Evolutionary conservation across 92 coral and sea anemone genomes (phyloP).

Genomic region (Heliopora coerulea): DNA sequence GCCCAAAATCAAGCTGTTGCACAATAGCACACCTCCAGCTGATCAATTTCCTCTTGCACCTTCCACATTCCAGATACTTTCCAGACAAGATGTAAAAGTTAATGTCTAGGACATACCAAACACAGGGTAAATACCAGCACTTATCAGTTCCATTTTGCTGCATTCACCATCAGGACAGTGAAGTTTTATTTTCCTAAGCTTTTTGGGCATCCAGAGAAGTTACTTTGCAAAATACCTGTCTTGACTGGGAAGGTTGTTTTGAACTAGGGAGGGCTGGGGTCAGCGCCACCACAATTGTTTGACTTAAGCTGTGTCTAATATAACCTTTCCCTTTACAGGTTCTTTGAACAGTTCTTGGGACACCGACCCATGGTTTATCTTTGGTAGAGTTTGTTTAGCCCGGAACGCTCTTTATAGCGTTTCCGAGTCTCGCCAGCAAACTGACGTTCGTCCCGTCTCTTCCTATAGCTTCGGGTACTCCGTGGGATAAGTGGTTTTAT

Average conservation of each 20-base stretch:
- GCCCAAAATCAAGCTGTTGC: too few relatives aligned
- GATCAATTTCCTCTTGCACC: slow-evolving; percentile 30
- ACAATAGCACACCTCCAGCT: slow-evolving; percentile 41
- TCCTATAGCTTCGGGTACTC: too few relatives aligned
- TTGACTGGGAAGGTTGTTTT: slow-evolving; percentile 37
- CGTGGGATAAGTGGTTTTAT: too few relatives aligned
- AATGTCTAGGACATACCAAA: slow-evolving; percentile 43
- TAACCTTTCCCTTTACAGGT: too few relatives aligned
- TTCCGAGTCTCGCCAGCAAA: too few relatives aligned
- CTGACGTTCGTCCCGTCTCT: too few relatives aligned
- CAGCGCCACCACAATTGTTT: slow-evolving; percentile 55
- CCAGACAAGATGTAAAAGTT: slow-evolving; percentile 40
- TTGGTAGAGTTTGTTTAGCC: too few relatives aligned
- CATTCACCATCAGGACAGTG: slow-evolving; percentile 45
- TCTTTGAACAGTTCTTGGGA: too few relatives aligned
- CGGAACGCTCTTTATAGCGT: too few relatives aligned
- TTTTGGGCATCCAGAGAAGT: slow-evolving; percentile 64
- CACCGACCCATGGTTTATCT: too few relatives aligned
- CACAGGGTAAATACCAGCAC: slow-evolving; percentile 37
- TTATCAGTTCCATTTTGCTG: slow-evolving; percentile 8
- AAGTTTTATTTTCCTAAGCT: slow-evolving; percentile 50
- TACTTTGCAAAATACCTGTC: slow-evolving; percentile 48
- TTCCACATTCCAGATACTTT: slow-evolving; percentile 27
- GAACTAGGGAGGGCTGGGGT: slow-evolving; percentile 42
- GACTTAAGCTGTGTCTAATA: too few relatives aligned